Conservation (phyloP, 2,888 invertebrate species). For the Andrena dorsata region DNA sequence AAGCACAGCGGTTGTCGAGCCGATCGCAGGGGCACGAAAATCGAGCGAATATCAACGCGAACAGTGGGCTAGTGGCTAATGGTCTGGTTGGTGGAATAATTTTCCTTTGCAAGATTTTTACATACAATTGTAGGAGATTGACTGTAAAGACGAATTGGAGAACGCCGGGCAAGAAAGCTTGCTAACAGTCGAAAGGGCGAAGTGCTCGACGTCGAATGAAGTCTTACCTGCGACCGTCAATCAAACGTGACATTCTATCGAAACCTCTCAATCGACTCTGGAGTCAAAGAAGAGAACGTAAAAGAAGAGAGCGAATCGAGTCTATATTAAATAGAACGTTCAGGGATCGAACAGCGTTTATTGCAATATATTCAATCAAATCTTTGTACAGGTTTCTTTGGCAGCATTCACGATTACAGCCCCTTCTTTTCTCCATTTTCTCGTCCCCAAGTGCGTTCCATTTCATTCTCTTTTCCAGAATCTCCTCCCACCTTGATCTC, state of each 20-base stretch:
- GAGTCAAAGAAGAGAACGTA: neutral
- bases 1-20: neutral
- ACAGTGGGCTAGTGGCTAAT: neutral
- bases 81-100: neutral
- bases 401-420: neutral
- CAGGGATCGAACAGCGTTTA: slow-evolving; percentile 15
- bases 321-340: neutral
- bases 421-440: neutral
- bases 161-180: no score
- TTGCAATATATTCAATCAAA: neutral
- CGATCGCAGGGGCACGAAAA: neutral
- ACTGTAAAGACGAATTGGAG: no score
- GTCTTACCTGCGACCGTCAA: neutral
- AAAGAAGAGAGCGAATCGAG: neutral
- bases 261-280: neutral
- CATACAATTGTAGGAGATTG: no score
- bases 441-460: neutral
- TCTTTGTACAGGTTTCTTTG: neutral
- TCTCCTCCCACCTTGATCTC: no score
- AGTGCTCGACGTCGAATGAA: neutral
- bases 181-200: no score
- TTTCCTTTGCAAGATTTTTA: no score
- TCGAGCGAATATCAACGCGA: neutral
- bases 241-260: neutral
- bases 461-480: neutral